Evolutionary conservation across 2,113 vertebrate genomes (phyloP).

Genomic region (Ursus arctos): DNA sequence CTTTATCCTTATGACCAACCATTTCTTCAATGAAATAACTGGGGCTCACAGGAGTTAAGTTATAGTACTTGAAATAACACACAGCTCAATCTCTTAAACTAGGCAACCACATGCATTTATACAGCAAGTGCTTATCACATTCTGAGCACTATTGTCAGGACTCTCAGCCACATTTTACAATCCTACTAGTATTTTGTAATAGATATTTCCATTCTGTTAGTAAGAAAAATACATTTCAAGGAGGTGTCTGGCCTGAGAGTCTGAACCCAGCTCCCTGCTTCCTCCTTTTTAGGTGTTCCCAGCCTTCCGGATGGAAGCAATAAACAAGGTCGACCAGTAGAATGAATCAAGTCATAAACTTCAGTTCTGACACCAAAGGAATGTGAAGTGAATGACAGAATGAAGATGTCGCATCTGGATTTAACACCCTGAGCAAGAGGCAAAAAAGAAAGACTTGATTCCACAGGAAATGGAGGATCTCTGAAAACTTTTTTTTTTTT

Average conservation of each 20-base stretch:
- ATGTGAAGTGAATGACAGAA: neutral
- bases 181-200: neutral
- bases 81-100: neutral
- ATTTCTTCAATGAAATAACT: neutral
- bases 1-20: neutral
- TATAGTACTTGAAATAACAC: neutral
- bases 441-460: neutral
- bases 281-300: neutral
- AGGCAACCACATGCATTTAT: neutral
- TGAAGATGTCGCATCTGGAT: neutral
- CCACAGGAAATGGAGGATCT: neutral
- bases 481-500: neutral
- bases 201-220: too few relatives aligned
- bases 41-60: neutral
- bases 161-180: neutral
- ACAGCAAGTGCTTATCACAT: neutral
- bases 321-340: neutral
- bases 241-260: neutral
- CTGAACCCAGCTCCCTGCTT: neutral
- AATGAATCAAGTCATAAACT: neutral
- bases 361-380: neutral
- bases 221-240: neutral
- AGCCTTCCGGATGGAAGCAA: neutral
- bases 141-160: neutral
- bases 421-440: neutral